A percentile compares a stretch with the other conserved stretches of the same genome.
These are phyloP conservation scores for Anguilla rostrata DNA, from an alignment of 2,113 vertebrate species.

Conservation along the genomic window DNA sequence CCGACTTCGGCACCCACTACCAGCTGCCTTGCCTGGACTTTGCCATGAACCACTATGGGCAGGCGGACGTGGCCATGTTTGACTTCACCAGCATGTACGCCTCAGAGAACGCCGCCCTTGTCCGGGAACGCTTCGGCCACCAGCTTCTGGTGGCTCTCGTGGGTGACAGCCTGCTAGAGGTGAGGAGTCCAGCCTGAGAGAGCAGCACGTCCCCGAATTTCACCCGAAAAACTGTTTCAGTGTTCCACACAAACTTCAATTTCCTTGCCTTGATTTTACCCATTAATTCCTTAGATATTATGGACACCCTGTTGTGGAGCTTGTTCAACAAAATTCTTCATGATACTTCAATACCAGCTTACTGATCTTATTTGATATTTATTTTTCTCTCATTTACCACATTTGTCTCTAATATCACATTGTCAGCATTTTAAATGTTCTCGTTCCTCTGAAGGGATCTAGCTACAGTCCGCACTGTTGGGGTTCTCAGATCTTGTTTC, in stretches of 20 bases:
- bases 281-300: neutral
- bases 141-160: conserved; percentile 89
- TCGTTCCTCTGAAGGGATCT: neutral
- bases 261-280: neutral
- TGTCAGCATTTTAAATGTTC: neutral
- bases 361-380: too few species aligned
- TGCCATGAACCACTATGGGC: conserved; percentile 88
- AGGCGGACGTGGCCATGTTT: conserved; percentile 96
- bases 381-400: too few species aligned
- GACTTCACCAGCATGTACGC: conserved; percentile 98
- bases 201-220: neutral
- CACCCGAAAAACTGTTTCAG: neutral
- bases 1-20: conserved; percentile 94
- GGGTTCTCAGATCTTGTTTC: neutral
- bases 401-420: too few species aligned
- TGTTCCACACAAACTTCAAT: neutral
- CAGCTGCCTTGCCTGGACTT: conserved; percentile 93
- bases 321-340: neutral
- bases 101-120: conserved; percentile 88
- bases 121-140: conserved; percentile 85
- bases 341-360: too few species aligned
- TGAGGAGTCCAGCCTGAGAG: conserved; percentile 48
- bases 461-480: too few species aligned
- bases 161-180: conserved; percentile 95
- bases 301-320: neutral